Conservation (phyloP, 1,140 invertebrate species). For the Zaprionus ghesquierei region DNA sequence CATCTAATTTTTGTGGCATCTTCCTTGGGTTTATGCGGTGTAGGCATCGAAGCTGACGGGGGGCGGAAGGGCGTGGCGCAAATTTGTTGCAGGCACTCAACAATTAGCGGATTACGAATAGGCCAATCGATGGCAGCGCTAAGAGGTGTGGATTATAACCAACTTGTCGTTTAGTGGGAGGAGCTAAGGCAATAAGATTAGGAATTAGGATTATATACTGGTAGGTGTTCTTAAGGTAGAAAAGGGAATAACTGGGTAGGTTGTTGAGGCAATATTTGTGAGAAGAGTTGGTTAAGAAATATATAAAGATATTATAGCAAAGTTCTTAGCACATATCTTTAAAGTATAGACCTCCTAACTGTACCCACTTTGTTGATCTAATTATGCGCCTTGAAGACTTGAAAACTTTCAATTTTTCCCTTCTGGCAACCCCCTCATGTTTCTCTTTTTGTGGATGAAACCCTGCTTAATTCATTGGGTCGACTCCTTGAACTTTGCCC, state of each 20-base stretch:
- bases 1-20: slow-evolving; percentile 32
- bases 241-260: background rate
- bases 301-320: background rate
- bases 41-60: too few species aligned
- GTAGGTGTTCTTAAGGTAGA: background rate
- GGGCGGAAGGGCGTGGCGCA: background rate
- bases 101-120: slow-evolving; percentile 21
- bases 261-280: background rate
- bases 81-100: slow-evolving; percentile 27
- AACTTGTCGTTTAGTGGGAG: background rate
- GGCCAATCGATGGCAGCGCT: slow-evolving; percentile 23
- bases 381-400: background rate
- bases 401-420: background rate
- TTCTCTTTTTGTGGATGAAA: background rate
- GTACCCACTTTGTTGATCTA: background rate
- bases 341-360: background rate
- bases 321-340: background rate
- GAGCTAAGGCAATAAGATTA: background rate
- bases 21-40: slow-evolving; percentile 13
- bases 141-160: background rate
- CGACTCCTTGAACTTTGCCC: slow-evolving; percentile 13
- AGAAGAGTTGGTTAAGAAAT: background rate
- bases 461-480: slow-evolving; percentile 5
- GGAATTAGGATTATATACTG: too few species aligned
- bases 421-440: background rate